phyloP scores from a whole-genome alignment of 2,113 vertebrate genomes.

The Tor tambroides region DNA sequence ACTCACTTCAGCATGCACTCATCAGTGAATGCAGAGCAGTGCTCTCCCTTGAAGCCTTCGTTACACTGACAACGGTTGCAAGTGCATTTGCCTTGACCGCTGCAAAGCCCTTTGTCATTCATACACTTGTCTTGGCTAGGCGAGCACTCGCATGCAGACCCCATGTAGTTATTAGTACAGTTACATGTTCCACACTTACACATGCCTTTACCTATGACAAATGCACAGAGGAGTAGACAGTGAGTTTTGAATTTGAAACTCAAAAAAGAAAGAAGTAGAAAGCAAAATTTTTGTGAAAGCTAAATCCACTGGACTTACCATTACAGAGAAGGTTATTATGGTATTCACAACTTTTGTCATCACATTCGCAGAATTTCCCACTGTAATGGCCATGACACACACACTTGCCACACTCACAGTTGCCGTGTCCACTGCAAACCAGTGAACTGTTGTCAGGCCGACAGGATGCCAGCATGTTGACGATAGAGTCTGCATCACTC shows the following conservation, averaged over 20 bases:
- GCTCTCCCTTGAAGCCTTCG: slow-evolving; percentile 63
- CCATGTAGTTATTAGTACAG: slow-evolving; percentile 66
- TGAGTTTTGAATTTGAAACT: background rate
- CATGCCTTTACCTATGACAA: slow-evolving; percentile 66
- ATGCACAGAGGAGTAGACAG: background rate
- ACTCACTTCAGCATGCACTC: slow-evolving; percentile 67
- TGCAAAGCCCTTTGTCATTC: slow-evolving; percentile 61
- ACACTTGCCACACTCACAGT: slow-evolving; percentile 76
- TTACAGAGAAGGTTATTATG: slow-evolving; percentile 72
- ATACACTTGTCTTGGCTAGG: slow-evolving; percentile 57
- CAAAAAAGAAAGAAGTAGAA: background rate
- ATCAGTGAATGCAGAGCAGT: slow-evolving; percentile 66
- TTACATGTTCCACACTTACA: slow-evolving; percentile 74
- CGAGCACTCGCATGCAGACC: slow-evolving; percentile 73
- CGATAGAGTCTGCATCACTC: slow-evolving; percentile 43
- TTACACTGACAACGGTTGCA: slow-evolving; percentile 77
- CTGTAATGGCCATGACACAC: slow-evolving; percentile 57
- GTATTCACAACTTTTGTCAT: slow-evolving; percentile 71
- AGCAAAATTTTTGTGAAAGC: background rate
- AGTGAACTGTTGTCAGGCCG: slow-evolving; percentile 55
- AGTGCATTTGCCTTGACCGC: slow-evolving; percentile 67
- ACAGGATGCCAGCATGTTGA: slow-evolving; percentile 65
- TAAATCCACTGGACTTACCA: slow-evolving; percentile 61
- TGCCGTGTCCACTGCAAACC: slow-evolving; percentile 74
- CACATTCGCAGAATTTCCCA: slow-evolving; percentile 70